These are phyloP conservation scores for Schizopygopsis malacanthus DNA, from an alignment of 2,797 vertebrate species.

Conservation along the genomic window DNA sequence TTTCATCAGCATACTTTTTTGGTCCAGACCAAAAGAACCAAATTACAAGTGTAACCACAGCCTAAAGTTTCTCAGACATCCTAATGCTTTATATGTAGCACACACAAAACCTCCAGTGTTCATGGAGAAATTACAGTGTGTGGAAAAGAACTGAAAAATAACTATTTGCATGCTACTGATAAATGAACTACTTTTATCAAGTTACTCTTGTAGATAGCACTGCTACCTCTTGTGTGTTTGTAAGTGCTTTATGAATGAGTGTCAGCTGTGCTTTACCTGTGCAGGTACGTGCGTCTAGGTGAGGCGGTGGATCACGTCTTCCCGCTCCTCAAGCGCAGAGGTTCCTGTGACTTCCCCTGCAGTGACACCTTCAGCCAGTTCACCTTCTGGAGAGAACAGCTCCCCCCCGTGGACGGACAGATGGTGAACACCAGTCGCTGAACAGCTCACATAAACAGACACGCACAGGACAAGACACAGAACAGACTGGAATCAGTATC, in stretches of 20 bases:
- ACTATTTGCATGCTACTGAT: neutral
- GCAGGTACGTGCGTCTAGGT: constrained; percentile 90
- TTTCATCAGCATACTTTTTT: neutral
- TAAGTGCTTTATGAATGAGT: neutral
- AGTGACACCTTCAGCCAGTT: constrained; percentile 95
- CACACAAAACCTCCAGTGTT: too few species aligned
- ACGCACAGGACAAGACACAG: neutral
- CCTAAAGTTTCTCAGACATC: neutral
- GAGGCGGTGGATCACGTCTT: constrained; percentile 98
- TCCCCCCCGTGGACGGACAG: constrained; percentile 83
- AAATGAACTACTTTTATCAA: neutral
- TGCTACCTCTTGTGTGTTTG: neutral
- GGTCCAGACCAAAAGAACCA: neutral
- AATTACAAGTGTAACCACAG: too few species aligned
- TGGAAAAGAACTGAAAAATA: neutral
- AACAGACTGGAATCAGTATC: neutral
- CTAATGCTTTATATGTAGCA: neutral
- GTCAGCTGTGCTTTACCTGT: neutral
- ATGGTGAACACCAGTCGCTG: constrained; percentile 50
- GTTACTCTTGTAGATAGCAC: neutral
- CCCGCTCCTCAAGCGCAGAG: constrained; percentile 86
- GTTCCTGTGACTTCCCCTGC: constrained; percentile 93
- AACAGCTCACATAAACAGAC: constrained; percentile 12
- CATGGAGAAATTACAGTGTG: neutral
- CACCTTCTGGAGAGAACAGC: constrained; percentile 95